phyloP scores from a whole-genome alignment of 2,113 vertebrate species.

The Scartelaos histophorus region DNA sequence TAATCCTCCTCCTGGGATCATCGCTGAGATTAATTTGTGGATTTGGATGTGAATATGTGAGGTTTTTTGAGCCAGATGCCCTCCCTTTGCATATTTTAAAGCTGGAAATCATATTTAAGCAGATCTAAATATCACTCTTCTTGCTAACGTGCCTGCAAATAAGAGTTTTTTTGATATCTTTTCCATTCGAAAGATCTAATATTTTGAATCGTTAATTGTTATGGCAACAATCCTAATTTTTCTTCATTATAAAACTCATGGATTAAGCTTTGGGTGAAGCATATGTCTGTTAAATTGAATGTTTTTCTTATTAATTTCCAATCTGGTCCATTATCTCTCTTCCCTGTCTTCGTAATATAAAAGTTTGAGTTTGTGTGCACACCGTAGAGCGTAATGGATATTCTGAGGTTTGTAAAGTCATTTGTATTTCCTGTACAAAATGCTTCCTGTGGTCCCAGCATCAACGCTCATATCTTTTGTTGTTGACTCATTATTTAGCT shows the following conservation, averaged over 20 bases:
- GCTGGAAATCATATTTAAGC: not conserved
- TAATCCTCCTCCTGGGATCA: not conserved
- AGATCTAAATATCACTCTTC: too few relatives aligned
- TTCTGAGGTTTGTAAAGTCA: not conserved
- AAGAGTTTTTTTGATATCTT: too few relatives aligned
- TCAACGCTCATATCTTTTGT: not conserved
- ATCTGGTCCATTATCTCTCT: not conserved
- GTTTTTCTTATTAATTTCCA: not conserved
- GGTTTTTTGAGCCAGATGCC: not conserved
- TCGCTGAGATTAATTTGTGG: not conserved
- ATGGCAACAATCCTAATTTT: too few relatives aligned
- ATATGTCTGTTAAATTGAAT: too few relatives aligned
- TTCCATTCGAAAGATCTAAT: too few relatives aligned
- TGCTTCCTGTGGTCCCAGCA: not conserved
- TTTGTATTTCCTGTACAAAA: slow-evolving; percentile 8
- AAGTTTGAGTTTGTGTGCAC: not conserved
- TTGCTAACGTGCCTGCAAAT: too few relatives aligned
- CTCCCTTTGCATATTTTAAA: not conserved
- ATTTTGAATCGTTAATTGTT: too few relatives aligned
- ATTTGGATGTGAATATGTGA: not conserved
- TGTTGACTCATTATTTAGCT: slow-evolving; percentile 1
- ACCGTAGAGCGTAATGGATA: not conserved
- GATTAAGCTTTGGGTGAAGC: too few relatives aligned
- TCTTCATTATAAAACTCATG: too few relatives aligned
- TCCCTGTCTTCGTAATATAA: not conserved